Evolutionary conservation across 2,888 invertebrate genomes (phyloP).

Genomic region (Pherbina coryleti): DNA sequence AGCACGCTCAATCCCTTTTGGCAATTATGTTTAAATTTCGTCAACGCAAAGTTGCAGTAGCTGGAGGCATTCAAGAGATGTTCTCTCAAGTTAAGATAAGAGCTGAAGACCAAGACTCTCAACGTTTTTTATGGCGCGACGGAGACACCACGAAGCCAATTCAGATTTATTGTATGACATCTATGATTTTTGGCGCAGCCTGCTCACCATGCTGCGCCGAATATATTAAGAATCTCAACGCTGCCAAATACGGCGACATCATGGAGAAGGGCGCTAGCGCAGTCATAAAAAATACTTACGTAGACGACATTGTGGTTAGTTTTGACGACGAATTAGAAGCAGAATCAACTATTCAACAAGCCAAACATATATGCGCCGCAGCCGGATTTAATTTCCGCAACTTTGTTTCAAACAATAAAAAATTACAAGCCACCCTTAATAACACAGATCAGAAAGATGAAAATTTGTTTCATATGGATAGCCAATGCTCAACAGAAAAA

Average conservation of each 20-base stretch:
- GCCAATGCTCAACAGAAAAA: too few relatives aligned
- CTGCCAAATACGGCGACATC: slow-evolving; percentile 32
- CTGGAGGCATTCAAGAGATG: too few relatives aligned
- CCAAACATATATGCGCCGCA: background rate
- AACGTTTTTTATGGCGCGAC: background rate
- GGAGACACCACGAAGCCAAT: background rate
- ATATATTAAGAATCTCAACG: slow-evolving; percentile 55
- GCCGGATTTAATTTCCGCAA: too few relatives aligned
- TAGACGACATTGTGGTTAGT: slow-evolving; percentile 47
- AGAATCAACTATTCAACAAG: slow-evolving; percentile 18
- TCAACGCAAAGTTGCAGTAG: too few relatives aligned
- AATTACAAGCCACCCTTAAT: too few relatives aligned
- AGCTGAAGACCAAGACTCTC: background rate
- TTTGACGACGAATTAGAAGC: slow-evolving; percentile 55
- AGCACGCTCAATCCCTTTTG: too few relatives aligned
- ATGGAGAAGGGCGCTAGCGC: slow-evolving; percentile 43
- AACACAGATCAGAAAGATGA: too few relatives aligned
- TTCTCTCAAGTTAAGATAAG: background rate
- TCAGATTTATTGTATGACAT: too few relatives aligned
- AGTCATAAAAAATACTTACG: slow-evolving; percentile 43
- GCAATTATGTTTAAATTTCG: background rate
- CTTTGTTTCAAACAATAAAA: too few relatives aligned
- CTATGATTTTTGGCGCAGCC: too few relatives aligned
- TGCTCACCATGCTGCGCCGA: too few relatives aligned
- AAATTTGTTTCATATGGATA: too few relatives aligned